Base-by-base conservation (phyloP, 2,113 vertebrate species). In the Oncorhynchus mykiss region DNA sequence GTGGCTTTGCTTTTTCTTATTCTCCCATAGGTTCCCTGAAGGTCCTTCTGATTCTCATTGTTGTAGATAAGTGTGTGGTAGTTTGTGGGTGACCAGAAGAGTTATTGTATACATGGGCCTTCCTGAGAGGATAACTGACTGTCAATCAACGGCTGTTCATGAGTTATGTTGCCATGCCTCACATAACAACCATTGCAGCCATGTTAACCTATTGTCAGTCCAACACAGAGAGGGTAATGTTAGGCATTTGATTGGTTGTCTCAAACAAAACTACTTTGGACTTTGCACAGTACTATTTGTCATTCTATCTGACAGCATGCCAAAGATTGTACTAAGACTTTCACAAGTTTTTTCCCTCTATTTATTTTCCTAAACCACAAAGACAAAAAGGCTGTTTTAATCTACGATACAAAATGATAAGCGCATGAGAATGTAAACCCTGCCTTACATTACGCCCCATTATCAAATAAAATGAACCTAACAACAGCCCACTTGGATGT, bases 401-500 rank as follows among this genome's bases (percentile, higher is more conserved):
- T 67, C 18, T 29, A 67, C 16, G 9, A 66, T 13, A 29, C 24
- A 29, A 48, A 51, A 14, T 59, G 45, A 22, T 49, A 16, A 70
- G 8, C 3, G 22, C 11, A n/a, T 49, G 66, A 27, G 49, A 34
- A 34, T 22, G 6, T 8, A 4, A 31, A 31, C 29, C 18, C 39
- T 60, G 14, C 24, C 5, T 18, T 64, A 66, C 76, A 13, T 66
- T 79, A 25, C 22, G 18, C 27, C 71, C 62, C 14, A 13, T 25
- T 49, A 16, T 60, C 48, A 49, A 70, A 73, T 27, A 76, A 18
- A 77, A 80, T 70, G 57, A 67, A 70, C 27, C 78, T 45, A 48
- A 48, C 74, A 83, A 68, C 51, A 72, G 73, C 74, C 76, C 60
- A 78, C 73, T 86, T 81, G 76, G 85, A 82, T 62, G 69, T 84